Percentiles rank a stretch among this genome's conserved stretches.
Conservation (phyloP, 2,113 vertebrate genomes). For the Chaetura pelagica region DNA sequence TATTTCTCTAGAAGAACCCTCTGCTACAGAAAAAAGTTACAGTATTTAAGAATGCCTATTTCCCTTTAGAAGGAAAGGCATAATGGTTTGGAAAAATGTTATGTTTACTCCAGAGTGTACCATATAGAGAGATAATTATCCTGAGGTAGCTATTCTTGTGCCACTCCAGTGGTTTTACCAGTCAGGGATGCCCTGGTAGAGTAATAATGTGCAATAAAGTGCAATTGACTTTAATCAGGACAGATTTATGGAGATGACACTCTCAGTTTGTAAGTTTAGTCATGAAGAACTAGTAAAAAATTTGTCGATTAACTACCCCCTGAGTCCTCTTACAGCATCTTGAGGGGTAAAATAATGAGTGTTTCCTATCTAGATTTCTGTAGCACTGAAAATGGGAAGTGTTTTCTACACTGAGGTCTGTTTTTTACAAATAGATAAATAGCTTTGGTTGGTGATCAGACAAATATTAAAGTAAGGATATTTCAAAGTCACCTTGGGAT, state of each 20-base stretch:
- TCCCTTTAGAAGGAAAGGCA: not conserved
- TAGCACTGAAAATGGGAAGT: not conserved
- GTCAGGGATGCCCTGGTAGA: not conserved
- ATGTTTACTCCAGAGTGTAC: not conserved
- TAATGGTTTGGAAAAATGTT: not conserved
- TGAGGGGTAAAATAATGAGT: not conserved
- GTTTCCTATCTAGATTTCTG: not conserved
- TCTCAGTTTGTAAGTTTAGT: not conserved
- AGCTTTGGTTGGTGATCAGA: not conserved
- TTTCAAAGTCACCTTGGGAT: not conserved
- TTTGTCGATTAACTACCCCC: not conserved
- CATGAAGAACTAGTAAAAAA: not conserved
- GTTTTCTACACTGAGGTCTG: not conserved
- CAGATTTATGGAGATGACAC: not conserved
- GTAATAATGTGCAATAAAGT: not conserved
- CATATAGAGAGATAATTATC: not conserved
- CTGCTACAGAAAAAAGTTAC: not conserved
- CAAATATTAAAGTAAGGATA: not conserved
- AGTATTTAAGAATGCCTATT: not conserved
- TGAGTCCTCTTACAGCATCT: not conserved
- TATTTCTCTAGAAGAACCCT: fast-evolving
- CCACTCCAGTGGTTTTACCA: not conserved
- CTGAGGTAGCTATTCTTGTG: not conserved
- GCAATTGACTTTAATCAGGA: not conserved
- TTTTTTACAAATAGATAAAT: not conserved